phyloP scores from a whole-genome alignment of 2,113 vertebrate genomes.

The Hipposideros armiger region DNA sequence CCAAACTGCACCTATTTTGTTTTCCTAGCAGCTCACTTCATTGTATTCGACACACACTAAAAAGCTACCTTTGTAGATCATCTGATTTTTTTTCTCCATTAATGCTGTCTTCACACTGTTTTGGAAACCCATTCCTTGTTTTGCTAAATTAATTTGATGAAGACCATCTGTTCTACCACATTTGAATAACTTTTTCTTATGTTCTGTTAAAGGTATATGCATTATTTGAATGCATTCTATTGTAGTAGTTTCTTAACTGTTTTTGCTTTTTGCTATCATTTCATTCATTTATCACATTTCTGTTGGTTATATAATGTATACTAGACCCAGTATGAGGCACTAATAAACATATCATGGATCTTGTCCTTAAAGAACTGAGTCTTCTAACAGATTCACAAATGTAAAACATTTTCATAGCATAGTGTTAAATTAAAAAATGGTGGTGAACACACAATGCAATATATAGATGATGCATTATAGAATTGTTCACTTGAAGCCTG shows the following conservation, averaged over 20 bases:
- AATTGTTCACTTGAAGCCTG: too few relatives aligned
- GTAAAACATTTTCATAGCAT: neutral
- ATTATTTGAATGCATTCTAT: neutral
- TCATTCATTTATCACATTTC: neutral
- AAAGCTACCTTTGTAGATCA: neutral
- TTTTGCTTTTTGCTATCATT: neutral
- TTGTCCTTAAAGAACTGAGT: slow-evolving; percentile 1
- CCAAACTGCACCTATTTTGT: neutral
- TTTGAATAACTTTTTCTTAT: neutral
- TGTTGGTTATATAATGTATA: neutral
- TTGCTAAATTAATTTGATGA: neutral
- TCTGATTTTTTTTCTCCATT: neutral
- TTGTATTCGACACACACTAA: neutral
- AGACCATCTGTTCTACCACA: neutral
- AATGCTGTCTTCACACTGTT: neutral
- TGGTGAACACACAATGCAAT: too few relatives aligned
- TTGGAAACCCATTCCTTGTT: neutral
- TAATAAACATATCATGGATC: neutral
- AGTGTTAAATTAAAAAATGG: neutral
- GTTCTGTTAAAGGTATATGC: neutral
- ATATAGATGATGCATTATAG: too few relatives aligned
- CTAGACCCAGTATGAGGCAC: neutral
- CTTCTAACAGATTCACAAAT: neutral
- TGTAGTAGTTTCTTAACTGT: neutral
- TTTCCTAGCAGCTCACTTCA: neutral